A percentile compares a stretch with the other conserved stretches of the same genome.
phyloP scores from a whole-genome alignment of 2,797 vertebrate genomes.

The Fringilla coelebs region DNA sequence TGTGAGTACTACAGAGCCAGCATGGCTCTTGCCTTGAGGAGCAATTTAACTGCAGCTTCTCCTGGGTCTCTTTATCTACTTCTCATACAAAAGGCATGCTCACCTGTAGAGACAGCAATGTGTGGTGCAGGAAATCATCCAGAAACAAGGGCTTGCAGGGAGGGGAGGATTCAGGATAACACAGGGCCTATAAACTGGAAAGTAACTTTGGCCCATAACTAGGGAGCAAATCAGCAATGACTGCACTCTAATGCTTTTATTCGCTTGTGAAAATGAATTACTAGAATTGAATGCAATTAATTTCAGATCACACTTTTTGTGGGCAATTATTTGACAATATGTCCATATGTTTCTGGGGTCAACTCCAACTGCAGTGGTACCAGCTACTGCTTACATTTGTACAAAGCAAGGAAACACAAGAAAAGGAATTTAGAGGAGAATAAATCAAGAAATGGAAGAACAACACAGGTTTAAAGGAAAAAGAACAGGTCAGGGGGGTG shows the following conservation, averaged over 20 bases:
- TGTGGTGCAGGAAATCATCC: neutral
- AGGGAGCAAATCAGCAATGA: neutral
- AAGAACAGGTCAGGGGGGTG: fast-evolving
- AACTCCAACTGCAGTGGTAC: neutral
- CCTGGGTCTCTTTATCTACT: neutral
- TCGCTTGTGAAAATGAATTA: neutral
- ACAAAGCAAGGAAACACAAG: neutral
- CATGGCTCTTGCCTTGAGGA: neutral
- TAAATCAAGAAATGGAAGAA: neutral
- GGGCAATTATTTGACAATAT: neutral
- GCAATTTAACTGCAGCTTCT: neutral
- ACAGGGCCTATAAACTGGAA: neutral
- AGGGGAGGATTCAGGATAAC: neutral
- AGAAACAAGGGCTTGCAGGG: neutral
- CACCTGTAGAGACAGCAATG: neutral
- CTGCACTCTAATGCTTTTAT: neutral
- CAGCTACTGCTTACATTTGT: neutral
- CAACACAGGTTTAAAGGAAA: neutral
- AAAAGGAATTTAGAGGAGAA: neutral
- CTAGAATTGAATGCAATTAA: neutral
- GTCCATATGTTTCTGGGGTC: neutral
- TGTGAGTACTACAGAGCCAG: neutral
- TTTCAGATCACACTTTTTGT: neutral
- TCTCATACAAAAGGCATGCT: neutral
- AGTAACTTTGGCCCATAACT: neutral